Evolutionary conservation across 1,140 invertebrate species (phyloP).

Genomic region (Drosophila ercepeae): DNA sequence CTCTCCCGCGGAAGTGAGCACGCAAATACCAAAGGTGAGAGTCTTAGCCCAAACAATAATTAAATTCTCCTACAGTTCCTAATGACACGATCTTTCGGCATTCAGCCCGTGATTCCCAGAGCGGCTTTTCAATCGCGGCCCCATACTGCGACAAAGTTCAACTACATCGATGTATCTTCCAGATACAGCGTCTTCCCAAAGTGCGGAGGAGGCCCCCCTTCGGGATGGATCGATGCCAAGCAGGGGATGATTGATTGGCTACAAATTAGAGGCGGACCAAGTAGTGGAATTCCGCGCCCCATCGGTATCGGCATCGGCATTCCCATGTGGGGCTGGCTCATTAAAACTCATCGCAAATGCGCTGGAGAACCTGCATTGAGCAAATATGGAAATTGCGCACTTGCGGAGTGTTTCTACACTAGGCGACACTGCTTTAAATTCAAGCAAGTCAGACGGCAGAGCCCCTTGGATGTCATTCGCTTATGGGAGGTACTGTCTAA

Average conservation of each 20-base stretch:
- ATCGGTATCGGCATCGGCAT: conserved; percentile 13
- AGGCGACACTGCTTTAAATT: too few species aligned
- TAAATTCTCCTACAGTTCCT: conserved; percentile 19
- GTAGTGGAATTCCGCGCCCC: background rate
- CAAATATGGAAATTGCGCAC: conserved; percentile 35
- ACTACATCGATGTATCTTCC: conserved; percentile 17
- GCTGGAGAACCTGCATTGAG: conserved; percentile 9
- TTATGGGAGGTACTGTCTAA: background rate
- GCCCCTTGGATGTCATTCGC: background rate
- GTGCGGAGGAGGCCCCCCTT: conserved; percentile 11
- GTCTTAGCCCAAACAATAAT: conserved; percentile 16
- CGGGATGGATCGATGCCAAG: conserved; percentile 15
- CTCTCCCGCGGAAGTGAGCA: conserved; percentile 64
- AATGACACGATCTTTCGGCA: conserved; percentile 1
- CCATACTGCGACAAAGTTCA: conserved; percentile 43
- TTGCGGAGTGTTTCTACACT: conserved; percentile 1
- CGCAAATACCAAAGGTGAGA: conserved; percentile 56
- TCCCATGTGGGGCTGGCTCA: conserved; percentile 18
- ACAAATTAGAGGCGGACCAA: conserved; percentile 34
- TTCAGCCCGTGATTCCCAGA: background rate
- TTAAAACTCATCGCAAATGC: conserved; percentile 17
- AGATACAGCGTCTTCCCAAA: background rate
- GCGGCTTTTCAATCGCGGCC: conserved; percentile 24
- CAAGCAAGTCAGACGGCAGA: too few species aligned
- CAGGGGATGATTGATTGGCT: conserved; percentile 35